Evolutionary conservation across 2,888 invertebrate species (phyloP), one percentile per base, ranked within the genome.

Genomic region (Caenorhabditis sp.): DNA sequence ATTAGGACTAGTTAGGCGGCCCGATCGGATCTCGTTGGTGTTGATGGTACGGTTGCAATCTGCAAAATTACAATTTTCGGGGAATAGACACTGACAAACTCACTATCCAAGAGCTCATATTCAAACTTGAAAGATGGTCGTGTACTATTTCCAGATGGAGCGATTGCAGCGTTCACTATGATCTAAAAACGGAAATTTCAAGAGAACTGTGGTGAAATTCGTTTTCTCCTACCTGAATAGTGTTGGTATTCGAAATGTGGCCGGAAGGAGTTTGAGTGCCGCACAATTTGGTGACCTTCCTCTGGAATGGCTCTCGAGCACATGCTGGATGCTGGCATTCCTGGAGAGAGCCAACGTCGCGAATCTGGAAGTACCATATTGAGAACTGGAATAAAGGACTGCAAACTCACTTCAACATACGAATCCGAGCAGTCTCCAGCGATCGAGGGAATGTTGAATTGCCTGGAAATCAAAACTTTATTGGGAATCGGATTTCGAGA

Each of bases 21-120:
- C 89, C 20, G 85, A 79, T 40, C 69, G 58, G 22, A 77, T 61
- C 11, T 61, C 64, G 6, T 70, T 80, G 13, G 76, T 80, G 44
- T 86, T 80, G 15, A 90, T 86, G 1, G 89, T 90, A 26, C 91
- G 84, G 70, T 91, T 91, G 76, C 91, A 91, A n/a, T 78, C 90
- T 90, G 80, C 1, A 22, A 47, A 47, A n/a, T 2, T 26, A 13
- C 28, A 11, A 32, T 44, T 2, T 4, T 13, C 11, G n/a, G 74
- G 8, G 28, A 9, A 13, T 6, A 76, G 28, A 2, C n/a, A n/a
- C n/a, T 22, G 26, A 9, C 35, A 0, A 40, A 64, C 77, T 65
- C 32, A 82, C 82, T 72, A 65, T 77, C 78, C 11, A 82, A 37
- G 0, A 74, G 20, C 2, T 72, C 60, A 32, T 82, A 79, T 13